Percentiles rank a stretch among this genome's conserved stretches.
phyloP scores from a whole-genome alignment of 2,113 vertebrate species.

The Nothoprocta perdicaria region DNA sequence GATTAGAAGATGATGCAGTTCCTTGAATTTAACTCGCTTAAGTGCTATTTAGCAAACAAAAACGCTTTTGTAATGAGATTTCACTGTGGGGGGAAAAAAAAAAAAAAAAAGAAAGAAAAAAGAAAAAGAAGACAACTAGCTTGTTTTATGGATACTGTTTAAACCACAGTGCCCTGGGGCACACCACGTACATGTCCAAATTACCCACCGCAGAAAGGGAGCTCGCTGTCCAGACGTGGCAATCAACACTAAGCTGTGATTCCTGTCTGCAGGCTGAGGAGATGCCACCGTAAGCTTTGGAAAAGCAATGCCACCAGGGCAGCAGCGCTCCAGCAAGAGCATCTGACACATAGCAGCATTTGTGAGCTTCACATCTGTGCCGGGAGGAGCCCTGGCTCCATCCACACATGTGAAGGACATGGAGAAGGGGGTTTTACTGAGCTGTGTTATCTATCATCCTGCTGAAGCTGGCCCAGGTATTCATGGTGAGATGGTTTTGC shows the following conservation, averaged over 20 bases:
- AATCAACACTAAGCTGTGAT: not conserved
- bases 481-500: not conserved
- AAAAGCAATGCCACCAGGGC: not conserved
- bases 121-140: not conserved
- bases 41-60: constrained; percentile 4
- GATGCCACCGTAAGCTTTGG: rapidly evolving
- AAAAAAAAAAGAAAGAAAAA: not conserved
- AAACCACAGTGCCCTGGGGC: not conserved
- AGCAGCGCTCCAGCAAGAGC: not conserved
- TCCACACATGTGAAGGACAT: not conserved
- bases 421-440: not conserved
- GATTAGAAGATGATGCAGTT: not conserved
- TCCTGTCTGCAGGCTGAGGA: rapidly evolving
- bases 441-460: not conserved
- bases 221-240: not conserved
- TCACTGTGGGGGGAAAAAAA: not conserved
- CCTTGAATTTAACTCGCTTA: not conserved
- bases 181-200: not conserved
- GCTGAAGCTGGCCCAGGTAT: not conserved
- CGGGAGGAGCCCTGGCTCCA: not conserved
- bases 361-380: not conserved
- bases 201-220: not conserved
- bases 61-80: not conserved
- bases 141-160: not conserved
- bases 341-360: rapidly evolving